Evolutionary conservation across 1,140 invertebrate genomes (phyloP), one percentile per base, ranked within the genome.

Genomic region (Cotesia glomerata): DNA sequence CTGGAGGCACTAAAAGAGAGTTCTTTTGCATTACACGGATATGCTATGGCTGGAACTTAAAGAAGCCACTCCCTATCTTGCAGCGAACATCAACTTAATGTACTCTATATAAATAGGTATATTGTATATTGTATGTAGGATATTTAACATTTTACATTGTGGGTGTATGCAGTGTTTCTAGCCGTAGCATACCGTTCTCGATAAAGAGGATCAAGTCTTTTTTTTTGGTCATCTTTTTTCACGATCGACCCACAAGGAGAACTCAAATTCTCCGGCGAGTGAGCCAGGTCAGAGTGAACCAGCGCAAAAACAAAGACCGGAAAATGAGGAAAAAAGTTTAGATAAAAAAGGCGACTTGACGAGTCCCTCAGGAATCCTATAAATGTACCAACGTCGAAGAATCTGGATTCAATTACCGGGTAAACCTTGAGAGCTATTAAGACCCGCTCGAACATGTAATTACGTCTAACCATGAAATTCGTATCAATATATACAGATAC

Each of bases 321-420:
- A 45, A 16, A 62, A 36, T 26, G 14, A 8, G 9, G 32, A 61
- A 26, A 61, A 13, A 62, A 9, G 39, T 51, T 35, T 54, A 16
- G 49, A 34, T 16, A 45, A 54, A 51, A 61, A 71, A 62, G 39
- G 70, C 69, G 66, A 73, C 61, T 71, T 74, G 74, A 68, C 26
- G 56, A 74, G 64, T 78, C 76, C 77, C 77, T 70, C 35, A 56
- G 71, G 80, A 81, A 78, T 69, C 68, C 75, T 62, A 80, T 81
- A 80, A 80, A 81, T 71, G 73, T 73, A 71, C 67, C 45, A 49
- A 56, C 72, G 69, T 67, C 70, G 68, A 73, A 61, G 69, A 79
- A 82, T 83, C 78, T 78, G 77, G 76, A 80, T 84, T 84, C 80
- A 82, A 85, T 86, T 83, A 85, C 75, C 77, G 77, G 75, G 63